Percentiles rank a stretch among this genome's conserved stretches.
These are phyloP conservation scores for Erpetoichthys calabaricus DNA, from an alignment of 2,797 vertebrate genomes.

Conservation along the genomic window DNA sequence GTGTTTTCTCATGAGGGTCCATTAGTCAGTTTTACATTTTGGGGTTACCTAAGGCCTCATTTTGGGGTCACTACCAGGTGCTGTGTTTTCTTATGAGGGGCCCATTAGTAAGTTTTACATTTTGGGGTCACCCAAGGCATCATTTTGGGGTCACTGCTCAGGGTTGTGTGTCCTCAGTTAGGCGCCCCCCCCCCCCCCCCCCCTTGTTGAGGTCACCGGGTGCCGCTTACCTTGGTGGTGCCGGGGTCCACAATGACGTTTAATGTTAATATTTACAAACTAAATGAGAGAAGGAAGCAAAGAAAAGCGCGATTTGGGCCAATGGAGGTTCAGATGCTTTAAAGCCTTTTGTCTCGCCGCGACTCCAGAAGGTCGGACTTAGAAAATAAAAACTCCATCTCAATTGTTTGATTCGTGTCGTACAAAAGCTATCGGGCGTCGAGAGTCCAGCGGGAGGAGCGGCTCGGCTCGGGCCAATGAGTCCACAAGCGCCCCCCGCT, in stretches of 20 bases:
- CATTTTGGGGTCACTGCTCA: no score
- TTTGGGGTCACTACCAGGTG: no score
- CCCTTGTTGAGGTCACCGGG: slow-evolving; percentile 53
- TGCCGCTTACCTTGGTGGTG: slow-evolving; percentile 87
- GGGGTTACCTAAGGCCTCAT: no score
- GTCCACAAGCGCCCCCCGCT: slow-evolving; percentile 18
- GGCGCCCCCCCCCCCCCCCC: no score
- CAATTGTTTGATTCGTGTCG: slow-evolving; percentile 66
- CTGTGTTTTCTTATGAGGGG: no score
- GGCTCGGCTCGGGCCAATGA: slow-evolving; percentile 45
- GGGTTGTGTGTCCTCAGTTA: no score
- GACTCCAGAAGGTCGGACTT: slow-evolving; percentile 85
- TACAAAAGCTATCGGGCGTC: slow-evolving; percentile 98
- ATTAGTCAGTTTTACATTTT: no score
- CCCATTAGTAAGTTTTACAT: no score
- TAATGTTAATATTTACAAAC: slow-evolving; percentile 94
- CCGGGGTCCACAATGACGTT: slow-evolving; percentile 73
- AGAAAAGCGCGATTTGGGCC: slow-evolving; percentile 36
- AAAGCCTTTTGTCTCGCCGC: slow-evolving; percentile 86
- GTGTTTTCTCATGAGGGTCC: no score
- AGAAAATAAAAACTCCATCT: slow-evolving; percentile 96
- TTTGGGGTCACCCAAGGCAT: no score
- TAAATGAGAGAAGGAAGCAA: slow-evolving; percentile 26
- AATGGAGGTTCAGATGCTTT: slow-evolving; percentile 79
- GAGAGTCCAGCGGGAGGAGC: slow-evolving; percentile 73